Evolutionary conservation across 2,113 vertebrate species (phyloP).

Genomic region (Sphyrna mokarran): DNA sequence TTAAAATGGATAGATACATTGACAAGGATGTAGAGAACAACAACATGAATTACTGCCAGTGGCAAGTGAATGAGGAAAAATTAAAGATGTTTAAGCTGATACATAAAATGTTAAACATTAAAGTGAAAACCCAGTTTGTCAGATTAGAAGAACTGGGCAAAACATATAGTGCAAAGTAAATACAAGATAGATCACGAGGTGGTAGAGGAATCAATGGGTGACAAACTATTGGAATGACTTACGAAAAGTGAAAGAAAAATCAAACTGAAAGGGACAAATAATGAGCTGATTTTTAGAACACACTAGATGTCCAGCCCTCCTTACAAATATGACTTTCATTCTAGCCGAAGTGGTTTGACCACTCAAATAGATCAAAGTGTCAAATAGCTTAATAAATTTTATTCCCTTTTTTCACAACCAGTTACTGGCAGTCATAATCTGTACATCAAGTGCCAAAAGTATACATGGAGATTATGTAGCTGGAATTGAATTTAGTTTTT

Average conservation of each 20-base stretch:
- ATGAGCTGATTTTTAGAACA: neutral
- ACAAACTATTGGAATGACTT: neutral
- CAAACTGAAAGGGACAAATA: neutral
- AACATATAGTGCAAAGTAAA: neutral
- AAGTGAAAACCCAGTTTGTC: neutral
- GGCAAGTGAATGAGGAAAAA: neutral
- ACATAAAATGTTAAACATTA: neutral
- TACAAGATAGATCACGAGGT: neutral
- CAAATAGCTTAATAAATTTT: constrained; percentile 9
- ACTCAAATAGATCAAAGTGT: neutral
- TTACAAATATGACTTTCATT: neutral
- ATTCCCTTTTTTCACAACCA: neutral
- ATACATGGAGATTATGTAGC: neutral
- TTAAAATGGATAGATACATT: neutral
- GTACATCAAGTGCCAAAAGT: neutral
- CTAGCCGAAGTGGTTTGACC: neutral
- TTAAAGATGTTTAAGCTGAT: neutral
- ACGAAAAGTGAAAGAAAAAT: neutral
- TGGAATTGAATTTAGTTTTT: neutral
- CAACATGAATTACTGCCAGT: neutral
- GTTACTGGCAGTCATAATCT: constrained; percentile 9
- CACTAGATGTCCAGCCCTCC: neutral
- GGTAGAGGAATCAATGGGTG: neutral
- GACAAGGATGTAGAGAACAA: neutral
- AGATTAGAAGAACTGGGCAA: neutral